A percentile compares a stretch with the other conserved stretches of the same genome.
These are phyloP conservation scores for Diplodus puntazzo DNA, from an alignment of 2,797 vertebrate genomes.

Conservation along the genomic window DNA sequence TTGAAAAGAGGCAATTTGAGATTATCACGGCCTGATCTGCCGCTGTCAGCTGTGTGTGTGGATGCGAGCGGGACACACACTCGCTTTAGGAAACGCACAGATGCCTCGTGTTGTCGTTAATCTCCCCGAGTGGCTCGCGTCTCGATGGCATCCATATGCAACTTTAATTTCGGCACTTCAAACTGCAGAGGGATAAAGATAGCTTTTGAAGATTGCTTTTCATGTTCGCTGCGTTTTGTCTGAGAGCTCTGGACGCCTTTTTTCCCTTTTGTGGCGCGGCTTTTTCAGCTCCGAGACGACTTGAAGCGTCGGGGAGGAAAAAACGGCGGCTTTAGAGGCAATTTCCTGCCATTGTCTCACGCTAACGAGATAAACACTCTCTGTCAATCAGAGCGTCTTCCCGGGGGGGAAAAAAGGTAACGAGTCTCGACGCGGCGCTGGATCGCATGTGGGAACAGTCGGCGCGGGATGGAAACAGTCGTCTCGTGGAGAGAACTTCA, in stretches of 20 bases:
- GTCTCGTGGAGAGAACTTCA: constrained; percentile 52
- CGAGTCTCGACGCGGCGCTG: constrained; percentile 33
- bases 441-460: constrained; percentile 53
- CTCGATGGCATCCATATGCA: constrained; percentile 75
- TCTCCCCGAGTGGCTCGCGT: constrained; percentile 71
- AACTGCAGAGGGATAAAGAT: constrained; percentile 73
- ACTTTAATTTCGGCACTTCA: constrained; percentile 76
- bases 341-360: constrained; percentile 69
- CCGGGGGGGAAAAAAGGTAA: constrained; percentile 24
- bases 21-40: constrained; percentile 74
- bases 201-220: constrained; percentile 79
- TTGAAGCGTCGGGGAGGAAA: constrained; percentile 39
- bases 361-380: constrained; percentile 64
- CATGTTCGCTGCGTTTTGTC: constrained; percentile 61
- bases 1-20: constrained; percentile 79
- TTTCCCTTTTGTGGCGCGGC: constrained; percentile 41
- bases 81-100: constrained; percentile 61
- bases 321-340: constrained; percentile 57
- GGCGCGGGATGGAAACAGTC: constrained; percentile 53
- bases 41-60: constrained; percentile 50
- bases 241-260: constrained; percentile 58
- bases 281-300: constrained; percentile 28
- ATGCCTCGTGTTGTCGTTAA: constrained; percentile 65
- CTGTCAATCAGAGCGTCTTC: constrained; percentile 54
- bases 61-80: constrained; percentile 47